Conservation (phyloP, 1,140 invertebrate species). For the Heliconius himera region DNA sequence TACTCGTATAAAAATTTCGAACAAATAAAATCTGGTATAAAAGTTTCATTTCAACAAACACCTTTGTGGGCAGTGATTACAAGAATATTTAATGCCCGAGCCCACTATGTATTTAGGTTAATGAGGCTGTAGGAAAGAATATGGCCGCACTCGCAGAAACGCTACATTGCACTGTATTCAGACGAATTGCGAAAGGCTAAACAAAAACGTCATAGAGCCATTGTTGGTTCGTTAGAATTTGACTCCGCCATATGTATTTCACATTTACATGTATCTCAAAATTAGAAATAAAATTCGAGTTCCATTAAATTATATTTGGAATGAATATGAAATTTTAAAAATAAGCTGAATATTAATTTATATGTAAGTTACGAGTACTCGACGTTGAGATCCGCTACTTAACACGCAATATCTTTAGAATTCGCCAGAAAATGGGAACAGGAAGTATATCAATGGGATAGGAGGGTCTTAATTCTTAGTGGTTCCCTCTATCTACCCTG, state of each 20-base stretch:
- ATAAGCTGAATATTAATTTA: too few relatives aligned
- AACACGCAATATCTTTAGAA: neutral
- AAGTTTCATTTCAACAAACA: slow-evolving; percentile 19
- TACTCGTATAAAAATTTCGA: neutral
- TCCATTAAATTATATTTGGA: too few relatives aligned
- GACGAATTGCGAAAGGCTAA: slow-evolving; percentile 35
- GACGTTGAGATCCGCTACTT: neutral
- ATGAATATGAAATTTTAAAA: too few relatives aligned
- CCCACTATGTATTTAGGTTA: slow-evolving; percentile 40
- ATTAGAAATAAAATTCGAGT: too few relatives aligned
- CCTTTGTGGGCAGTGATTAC: slow-evolving; percentile 33
- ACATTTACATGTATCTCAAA: neutral
- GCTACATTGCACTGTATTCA: slow-evolving; percentile 21
- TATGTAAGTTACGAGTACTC: neutral
- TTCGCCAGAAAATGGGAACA: neutral
- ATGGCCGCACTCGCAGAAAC: slow-evolving; percentile 23
- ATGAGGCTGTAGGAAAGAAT: slow-evolving; percentile 35
- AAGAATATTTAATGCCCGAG: slow-evolving; percentile 32
- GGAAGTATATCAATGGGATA: too few relatives aligned
- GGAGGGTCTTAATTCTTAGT: neutral
- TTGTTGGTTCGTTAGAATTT: slow-evolving; percentile 4
- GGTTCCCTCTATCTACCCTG: neutral
- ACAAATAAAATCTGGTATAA: slow-evolving; percentile 18
- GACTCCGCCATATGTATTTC: neutral
- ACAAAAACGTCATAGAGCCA: slow-evolving; percentile 12